phyloP scores from a whole-genome alignment of 2,797 vertebrate species.

The Mormyrops boulengeri region DNA sequence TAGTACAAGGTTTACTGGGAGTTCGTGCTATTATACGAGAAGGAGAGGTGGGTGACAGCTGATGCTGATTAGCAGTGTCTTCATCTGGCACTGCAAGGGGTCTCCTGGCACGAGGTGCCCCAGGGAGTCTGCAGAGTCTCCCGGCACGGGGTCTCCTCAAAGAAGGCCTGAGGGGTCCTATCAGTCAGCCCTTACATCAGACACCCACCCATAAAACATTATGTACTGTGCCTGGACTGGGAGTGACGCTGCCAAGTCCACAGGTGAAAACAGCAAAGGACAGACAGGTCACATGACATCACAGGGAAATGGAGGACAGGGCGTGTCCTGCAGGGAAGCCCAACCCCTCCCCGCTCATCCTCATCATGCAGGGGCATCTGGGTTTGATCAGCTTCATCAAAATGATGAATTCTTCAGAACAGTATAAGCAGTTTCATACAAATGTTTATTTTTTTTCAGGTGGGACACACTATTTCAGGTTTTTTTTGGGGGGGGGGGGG shows the following conservation, averaged over 20 bases:
- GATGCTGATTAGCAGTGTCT: not conserved
- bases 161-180: not conserved
- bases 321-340: not conserved
- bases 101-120: not conserved
- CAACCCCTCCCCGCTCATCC: not conserved
- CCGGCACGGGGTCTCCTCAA: not conserved
- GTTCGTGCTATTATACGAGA: not conserved
- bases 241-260: not conserved
- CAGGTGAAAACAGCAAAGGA: not conserved
- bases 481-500: not conserved
- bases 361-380: not conserved
- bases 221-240: not conserved
- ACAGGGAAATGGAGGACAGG: not conserved
- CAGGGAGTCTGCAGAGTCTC: not conserved
- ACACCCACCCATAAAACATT: not conserved
- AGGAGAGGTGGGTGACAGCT: not conserved
- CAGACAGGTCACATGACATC: not conserved
- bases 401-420: not conserved
- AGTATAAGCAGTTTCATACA: not conserved
- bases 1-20: not conserved
- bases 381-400: not conserved
- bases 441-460: not conserved
- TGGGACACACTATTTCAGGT: not conserved
- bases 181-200: not conserved
- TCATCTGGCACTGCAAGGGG: not conserved